Evolutionary conservation across 2,113 vertebrate species (phyloP), one percentile per base, ranked within the genome.

Genomic region (Nyctereutes procyonoides): DNA sequence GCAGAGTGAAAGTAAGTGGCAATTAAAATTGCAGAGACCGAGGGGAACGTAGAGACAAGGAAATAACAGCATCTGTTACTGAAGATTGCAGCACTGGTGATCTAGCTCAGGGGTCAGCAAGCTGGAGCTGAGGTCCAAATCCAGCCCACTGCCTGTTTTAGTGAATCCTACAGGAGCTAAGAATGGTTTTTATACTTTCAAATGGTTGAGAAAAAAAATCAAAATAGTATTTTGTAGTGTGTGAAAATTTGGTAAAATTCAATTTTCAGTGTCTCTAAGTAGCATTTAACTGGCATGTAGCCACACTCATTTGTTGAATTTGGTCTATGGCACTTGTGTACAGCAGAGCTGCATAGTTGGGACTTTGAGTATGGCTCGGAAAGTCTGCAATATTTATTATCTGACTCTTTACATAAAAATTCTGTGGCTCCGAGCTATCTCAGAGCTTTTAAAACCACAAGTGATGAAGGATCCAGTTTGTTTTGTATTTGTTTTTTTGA

Each of bases 21-120:
- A 92, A 62, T 84, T 90, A 96, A 90, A 96, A 71, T 79, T 35
- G n/a, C 83, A 90, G 67, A 90, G 81, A 93, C 58, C 10, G 65
- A 90, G n/a, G 28, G 80, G 53, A 88, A 90, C 2, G 2, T 1
- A 1, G 56, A 92, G 89, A 82, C 55, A 56, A 51, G 67, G 71
- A 95, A 90, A 93, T 16, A 20, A 69, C 63, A 74, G 86, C 53
- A 60, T 91, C 58, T 60, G 73, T 85, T 60, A 16, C 30, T 24
- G 35, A 65, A 32, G 73, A 93, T 8, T 35, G 6, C 32, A n/a
- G 73, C 65, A n/a, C 60, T 1, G 74, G 32, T 35, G 60, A n/a
- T 35, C 35, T 0, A 58, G 63, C 69, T 90, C 24, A 0, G 3
- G 56, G 58, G 38, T 90, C 43, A 83, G 90, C 74, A 56, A 15